A percentile compares a stretch with the other conserved stretches of the same genome.
These are phyloP conservation scores for Poeciliopsis presidionis DNA, from an alignment of 2,797 vertebrate species.

Conservation along the genomic window DNA sequence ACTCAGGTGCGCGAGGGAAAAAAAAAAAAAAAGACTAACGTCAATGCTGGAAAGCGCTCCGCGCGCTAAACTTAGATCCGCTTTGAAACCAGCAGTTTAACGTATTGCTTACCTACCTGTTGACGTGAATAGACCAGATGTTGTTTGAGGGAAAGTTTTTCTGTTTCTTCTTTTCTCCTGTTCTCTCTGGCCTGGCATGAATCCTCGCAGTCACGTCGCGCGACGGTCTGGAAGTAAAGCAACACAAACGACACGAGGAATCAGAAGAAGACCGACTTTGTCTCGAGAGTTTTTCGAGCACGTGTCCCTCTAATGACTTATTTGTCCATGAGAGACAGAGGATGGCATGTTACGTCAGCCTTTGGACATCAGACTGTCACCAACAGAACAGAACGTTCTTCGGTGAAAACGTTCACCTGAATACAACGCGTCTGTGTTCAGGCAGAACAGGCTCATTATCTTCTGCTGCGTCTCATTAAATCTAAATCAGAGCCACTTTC, in stretches of 20 bases:
- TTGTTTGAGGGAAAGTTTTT: not conserved
- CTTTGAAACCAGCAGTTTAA: not conserved
- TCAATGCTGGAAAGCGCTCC: not conserved
- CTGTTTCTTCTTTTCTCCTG: not conserved
- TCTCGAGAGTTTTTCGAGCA: slow-evolving; percentile 44
- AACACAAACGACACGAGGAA: not conserved
- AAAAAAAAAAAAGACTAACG: not conserved
- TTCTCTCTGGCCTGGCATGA: slow-evolving; percentile 33
- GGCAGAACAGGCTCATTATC: slow-evolving; percentile 33
- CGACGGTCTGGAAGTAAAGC: slow-evolving; percentile 26
- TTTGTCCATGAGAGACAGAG: slow-evolving; percentile 31
- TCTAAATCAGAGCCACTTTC: slow-evolving; percentile 3
- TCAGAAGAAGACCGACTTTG: slow-evolving; percentile 3
- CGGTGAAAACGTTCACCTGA: slow-evolving; percentile 13
- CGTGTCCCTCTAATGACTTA: slow-evolving; percentile 43
- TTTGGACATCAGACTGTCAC: slow-evolving; percentile 12
- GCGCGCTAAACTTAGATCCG: not conserved
- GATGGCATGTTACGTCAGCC: slow-evolving; percentile 26
- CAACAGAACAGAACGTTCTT: slow-evolving; percentile 21
- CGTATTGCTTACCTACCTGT: slow-evolving; percentile 35
- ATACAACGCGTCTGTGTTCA: slow-evolving; percentile 27
- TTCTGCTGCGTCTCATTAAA: not conserved
- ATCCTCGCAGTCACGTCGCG: slow-evolving; percentile 20
- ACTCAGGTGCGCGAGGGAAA: slow-evolving; percentile 1
- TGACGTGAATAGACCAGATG: slow-evolving; percentile 8